Base-by-base conservation (phyloP, 2,113 vertebrate species). In the Tupaia chinensis region DNA sequence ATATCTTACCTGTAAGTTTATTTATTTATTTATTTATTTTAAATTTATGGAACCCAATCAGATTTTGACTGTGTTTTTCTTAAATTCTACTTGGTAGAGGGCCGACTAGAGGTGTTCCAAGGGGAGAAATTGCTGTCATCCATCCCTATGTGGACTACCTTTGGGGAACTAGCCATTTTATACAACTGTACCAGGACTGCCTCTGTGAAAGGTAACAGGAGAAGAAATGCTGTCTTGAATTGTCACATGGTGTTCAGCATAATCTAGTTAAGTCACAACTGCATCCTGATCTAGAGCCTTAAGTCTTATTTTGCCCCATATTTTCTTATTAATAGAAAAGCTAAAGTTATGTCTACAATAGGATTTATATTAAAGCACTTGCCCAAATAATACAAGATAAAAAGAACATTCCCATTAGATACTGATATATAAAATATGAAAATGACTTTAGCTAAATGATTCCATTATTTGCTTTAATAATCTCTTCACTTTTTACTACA, bases 171-270 rank as follows among this genome's bases (percentile, higher is more conserved):
- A 25, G 99, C 99, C 74, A 99, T 99, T 91, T 98, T 99, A 68
- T 99, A 99, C 98, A 99, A 99, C 98, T 99, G 99, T 97, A 99
- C 99, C 0, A 98, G 99, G 97, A 99, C 99, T 0, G 99, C 99
- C 1, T 99, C 99, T 4, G 99, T 99, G 63, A 99, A 99, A 99
- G 99, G 99, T 99, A 98, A 95, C 2, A 6, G 60, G 23, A 56
- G n/a, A 79, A n/a, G n/a, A 86, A n/a, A 17, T 10, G 1, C 4
- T 86, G 2, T 56, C 29, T 10, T 32, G 1, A 58, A 79, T 14
- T 0, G 0, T 65, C 84, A 12, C 1, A 58, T 20, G 29, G 9
- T 69, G 58, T 3, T 4, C 61, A 92, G 3, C 16, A 7, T 17
- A 5, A 32, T 56, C 81, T 65, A 73, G 4, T 85, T 34, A 56